Evolutionary conservation across 1,140 invertebrate genomes (phyloP).

Genomic region (Heliconius hewitsoni): DNA sequence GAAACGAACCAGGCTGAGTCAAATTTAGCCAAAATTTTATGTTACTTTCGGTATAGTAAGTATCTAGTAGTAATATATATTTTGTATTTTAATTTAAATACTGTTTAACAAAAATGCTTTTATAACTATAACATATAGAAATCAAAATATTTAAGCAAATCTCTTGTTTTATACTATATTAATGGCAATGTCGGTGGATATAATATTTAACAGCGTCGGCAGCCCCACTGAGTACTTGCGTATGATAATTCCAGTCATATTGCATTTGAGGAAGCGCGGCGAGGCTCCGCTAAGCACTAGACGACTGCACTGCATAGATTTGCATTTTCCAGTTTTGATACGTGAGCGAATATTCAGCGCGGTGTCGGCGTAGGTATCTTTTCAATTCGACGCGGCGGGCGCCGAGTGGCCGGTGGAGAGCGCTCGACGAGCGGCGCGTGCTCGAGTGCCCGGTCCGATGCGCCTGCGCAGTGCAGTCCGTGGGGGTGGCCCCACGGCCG

Average conservation of each 20-base stretch:
- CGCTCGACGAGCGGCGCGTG: slow-evolving; percentile 75
- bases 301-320: slow-evolving; percentile 79
- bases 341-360: slow-evolving; percentile 79
- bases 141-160: slow-evolving; percentile 8
- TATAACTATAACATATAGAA: neutral
- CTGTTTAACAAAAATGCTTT: neutral
- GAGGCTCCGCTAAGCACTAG: slow-evolving; percentile 68
- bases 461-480: slow-evolving; percentile 63
- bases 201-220: slow-evolving; percentile 60
- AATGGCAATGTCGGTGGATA: slow-evolving; percentile 41
- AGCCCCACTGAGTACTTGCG: slow-evolving; percentile 62
- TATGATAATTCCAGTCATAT: slow-evolving; percentile 77
- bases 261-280: slow-evolving; percentile 76
- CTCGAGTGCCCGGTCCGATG: slow-evolving; percentile 69
- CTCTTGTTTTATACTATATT: slow-evolving; percentile 14
- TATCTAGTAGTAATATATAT: neutral
- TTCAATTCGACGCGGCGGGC: slow-evolving; percentile 76
- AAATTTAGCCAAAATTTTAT: slow-evolving; percentile 20
- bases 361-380: slow-evolving; percentile 79
- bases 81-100: slow-evolving; percentile 1
- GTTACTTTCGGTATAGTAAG: slow-evolving; percentile 17
- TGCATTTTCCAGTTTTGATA: slow-evolving; percentile 81
- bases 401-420: slow-evolving; percentile 69
- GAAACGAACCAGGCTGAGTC: slow-evolving; percentile 42
- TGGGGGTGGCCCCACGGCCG: slow-evolving; percentile 28